Evolutionary conservation across 2,888 invertebrate genomes (phyloP).

Genomic region (Hedya salicella): DNA sequence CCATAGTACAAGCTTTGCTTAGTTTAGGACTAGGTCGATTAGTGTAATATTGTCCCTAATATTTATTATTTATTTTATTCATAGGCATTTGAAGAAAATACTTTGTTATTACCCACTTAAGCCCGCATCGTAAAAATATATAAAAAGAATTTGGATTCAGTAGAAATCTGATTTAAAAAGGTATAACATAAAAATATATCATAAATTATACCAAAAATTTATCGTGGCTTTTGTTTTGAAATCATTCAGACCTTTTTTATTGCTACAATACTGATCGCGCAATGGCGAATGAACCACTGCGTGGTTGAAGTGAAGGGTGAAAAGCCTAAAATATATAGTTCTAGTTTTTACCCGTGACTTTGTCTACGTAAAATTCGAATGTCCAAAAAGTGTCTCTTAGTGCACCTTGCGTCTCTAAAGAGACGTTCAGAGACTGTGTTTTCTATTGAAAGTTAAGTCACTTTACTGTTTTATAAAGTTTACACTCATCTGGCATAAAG

Average conservation of each 20-base stretch:
- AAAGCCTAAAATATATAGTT: not conserved
- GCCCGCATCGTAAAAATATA: not conserved
- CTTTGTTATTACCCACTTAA: not conserved
- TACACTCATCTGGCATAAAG: too few species aligned
- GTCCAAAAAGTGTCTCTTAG: not conserved
- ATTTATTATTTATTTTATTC: too few species aligned
- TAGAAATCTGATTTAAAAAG: constrained; percentile 15
- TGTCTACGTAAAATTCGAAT: too few species aligned
- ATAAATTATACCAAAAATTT: constrained; percentile 26
- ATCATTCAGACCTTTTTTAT: constrained; percentile 38
- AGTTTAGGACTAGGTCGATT: too few species aligned
- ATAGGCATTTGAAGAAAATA: not conserved
- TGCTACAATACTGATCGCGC: constrained; percentile 20
- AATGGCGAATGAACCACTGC: constrained; percentile 11
- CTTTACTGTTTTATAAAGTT: too few species aligned
- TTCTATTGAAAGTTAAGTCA: too few species aligned
- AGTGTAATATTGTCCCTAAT: too few species aligned
- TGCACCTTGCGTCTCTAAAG: too few species aligned
- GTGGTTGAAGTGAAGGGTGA: constrained; percentile 22
- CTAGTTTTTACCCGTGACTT: too few species aligned
- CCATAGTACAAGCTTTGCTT: too few species aligned
- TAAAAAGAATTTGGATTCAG: constrained; percentile 12
- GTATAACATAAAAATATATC: constrained; percentile 9
- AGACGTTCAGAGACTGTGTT: too few species aligned
- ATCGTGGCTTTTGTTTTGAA: constrained; percentile 28